These are phyloP conservation scores for Rostratula benghalensis DNA, from an alignment of 2,113 vertebrate species.

Conservation along the genomic window DNA sequence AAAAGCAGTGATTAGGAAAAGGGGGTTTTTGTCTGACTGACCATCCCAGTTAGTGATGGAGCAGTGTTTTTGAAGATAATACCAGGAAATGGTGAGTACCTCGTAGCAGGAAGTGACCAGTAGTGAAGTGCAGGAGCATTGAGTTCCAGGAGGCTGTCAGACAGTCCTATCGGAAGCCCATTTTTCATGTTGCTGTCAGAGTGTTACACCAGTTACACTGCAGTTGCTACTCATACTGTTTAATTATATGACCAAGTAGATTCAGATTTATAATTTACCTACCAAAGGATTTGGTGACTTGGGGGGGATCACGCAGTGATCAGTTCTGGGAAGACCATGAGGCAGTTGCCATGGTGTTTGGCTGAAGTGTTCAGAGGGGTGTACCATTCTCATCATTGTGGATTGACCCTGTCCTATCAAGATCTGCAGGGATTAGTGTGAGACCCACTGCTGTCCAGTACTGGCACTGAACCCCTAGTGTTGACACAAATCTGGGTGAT, in stretches of 20 bases:
- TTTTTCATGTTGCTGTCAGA: neutral
- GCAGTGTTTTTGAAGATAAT: neutral
- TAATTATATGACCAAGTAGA: neutral
- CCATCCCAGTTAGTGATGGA: neutral
- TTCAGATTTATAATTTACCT: neutral
- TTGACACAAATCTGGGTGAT: neutral
- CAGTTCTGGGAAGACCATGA: neutral
- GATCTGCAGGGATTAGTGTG: neutral
- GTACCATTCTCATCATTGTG: neutral
- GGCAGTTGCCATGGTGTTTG: neutral
- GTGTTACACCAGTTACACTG: neutral
- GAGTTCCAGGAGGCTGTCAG: neutral
- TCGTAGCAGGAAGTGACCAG: neutral
- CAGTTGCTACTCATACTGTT: neutral
- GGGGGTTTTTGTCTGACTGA: neutral
- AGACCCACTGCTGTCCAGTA: neutral
- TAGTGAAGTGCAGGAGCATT: neutral
- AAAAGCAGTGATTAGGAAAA: neutral
- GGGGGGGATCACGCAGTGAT: neutral
- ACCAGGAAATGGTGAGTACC: neutral
- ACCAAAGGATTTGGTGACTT: neutral
- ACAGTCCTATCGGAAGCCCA: neutral
- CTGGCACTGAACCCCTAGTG: neutral
- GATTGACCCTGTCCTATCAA: fast-evolving
- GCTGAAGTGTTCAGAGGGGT: neutral